Evolutionary conservation across 2,797 vertebrate species (phyloP).

Genomic region (Eremophila alpestris): DNA sequence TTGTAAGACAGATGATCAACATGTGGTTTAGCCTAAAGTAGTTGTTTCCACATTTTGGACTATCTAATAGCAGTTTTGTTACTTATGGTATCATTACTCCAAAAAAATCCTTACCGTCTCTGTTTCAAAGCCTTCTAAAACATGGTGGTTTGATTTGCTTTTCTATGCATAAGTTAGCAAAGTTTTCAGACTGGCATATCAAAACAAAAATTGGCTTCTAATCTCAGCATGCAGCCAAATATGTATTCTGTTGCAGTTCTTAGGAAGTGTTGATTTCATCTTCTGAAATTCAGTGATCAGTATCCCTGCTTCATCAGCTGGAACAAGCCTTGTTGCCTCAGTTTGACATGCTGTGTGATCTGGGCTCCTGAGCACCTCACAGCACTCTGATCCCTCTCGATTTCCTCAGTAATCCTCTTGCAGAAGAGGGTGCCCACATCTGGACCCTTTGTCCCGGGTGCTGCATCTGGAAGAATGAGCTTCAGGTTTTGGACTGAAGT

Average conservation of each 20-base stretch:
- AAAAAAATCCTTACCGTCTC: neutral
- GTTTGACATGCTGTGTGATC: accelerated
- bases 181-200: neutral
- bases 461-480: neutral
- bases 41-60: neutral
- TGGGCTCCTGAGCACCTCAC: neutral
- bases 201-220: neutral
- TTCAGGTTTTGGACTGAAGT: neutral
- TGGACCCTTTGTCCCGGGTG: neutral
- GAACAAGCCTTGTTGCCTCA: neutral
- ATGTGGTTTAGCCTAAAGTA: neutral
- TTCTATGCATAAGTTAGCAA: neutral
- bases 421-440: neutral
- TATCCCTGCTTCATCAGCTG: neutral
- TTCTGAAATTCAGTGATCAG: neutral
- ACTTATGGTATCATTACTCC: neutral
- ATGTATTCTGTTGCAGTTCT: neutral
- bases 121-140: neutral
- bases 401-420: neutral
- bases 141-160: neutral
- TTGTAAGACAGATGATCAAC: neutral
- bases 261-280: neutral
- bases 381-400: neutral
- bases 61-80: neutral
- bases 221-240: neutral